Evolutionary conservation across 2,113 vertebrate genomes (phyloP).

Genomic region (Gobiocypris rarus): DNA sequence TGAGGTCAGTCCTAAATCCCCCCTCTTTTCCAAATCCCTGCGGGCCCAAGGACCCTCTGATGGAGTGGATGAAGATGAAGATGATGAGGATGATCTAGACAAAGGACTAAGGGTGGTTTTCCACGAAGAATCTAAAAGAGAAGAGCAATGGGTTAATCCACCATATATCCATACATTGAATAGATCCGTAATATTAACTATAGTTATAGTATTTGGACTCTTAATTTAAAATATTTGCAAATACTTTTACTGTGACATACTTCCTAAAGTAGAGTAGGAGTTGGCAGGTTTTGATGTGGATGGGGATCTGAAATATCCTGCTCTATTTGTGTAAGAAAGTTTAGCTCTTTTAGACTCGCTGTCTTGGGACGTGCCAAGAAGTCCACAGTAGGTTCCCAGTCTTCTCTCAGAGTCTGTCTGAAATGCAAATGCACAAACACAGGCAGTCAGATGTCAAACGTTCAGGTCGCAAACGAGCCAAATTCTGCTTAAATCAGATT

Average conservation of each 20-base stretch:
- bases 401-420: constrained; percentile 84
- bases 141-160: constrained; percentile 60
- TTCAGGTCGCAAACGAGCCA: not conserved
- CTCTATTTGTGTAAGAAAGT: constrained; percentile 84
- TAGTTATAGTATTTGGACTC: not conserved
- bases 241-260: constrained; percentile 76
- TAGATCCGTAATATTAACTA: not conserved
- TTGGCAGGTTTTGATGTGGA: constrained; percentile 81
- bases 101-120: constrained; percentile 78
- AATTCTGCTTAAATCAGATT: not conserved
- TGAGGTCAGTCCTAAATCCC: constrained; percentile 73
- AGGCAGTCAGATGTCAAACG: not conserved
- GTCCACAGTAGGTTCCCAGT: constrained; percentile 82
- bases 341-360: constrained; percentile 93
- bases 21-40: constrained; percentile 82
- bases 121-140: constrained; percentile 83
- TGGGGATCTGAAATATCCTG: constrained; percentile 78
- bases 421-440: not conserved
- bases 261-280: constrained; percentile 76
- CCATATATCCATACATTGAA: constrained; percentile 7
- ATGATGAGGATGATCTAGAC: constrained; percentile 81
- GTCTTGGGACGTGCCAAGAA: constrained; percentile 82
- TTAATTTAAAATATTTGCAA: not conserved
- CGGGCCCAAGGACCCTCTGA: constrained; percentile 79
- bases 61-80: constrained; percentile 63